Conservation (phyloP, 1,140 invertebrate species). For the Sipha flava region DNA sequence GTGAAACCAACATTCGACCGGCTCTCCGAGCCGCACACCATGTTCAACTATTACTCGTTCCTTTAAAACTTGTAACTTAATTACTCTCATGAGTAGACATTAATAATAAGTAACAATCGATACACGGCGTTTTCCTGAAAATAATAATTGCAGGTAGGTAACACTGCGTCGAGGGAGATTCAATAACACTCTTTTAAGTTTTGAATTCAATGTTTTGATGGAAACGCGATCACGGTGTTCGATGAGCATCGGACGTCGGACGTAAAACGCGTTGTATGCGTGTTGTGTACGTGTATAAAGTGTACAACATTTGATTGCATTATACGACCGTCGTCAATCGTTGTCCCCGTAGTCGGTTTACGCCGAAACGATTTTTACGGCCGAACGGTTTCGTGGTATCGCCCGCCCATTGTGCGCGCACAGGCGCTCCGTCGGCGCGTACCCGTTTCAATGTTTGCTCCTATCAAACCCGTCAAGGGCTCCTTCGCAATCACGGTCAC, state of each 20-base stretch:
- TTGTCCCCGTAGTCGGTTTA: not conserved
- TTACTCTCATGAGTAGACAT: no score
- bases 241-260: not conserved
- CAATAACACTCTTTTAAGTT: no score
- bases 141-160: no score
- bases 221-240: not conserved
- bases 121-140: no score
- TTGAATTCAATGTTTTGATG: not conserved
- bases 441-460: no score
- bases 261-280: not conserved
- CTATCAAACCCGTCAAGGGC: not conserved
- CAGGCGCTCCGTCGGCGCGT: not conserved
- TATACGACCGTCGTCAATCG: not conserved
- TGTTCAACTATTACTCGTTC: no score
- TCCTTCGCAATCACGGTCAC: slow-evolving; percentile 1
- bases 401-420: not conserved
- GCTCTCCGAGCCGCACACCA: no score
- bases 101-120: no score
- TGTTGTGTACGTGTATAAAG: not conserved
- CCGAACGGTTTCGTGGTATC: not conserved
- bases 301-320: no score
- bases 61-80: no score
- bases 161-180: no score
- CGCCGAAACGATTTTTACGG: not conserved
- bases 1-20: no score